phyloP scores from a whole-genome alignment of 2,888 invertebrate genomes.

The Tetragonula carbonaria region DNA sequence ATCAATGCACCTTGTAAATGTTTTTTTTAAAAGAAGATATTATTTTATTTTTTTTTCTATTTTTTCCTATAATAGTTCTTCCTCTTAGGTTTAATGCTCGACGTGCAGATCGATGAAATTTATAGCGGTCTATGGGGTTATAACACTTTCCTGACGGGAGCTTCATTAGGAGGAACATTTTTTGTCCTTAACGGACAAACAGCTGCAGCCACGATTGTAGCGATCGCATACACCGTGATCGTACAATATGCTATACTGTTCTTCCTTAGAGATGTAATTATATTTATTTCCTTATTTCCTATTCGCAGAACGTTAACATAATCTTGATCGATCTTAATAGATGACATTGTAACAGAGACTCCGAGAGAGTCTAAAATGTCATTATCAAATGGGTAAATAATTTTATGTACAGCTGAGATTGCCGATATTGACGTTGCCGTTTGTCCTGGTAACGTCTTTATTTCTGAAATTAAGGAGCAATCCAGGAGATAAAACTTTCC shows the following conservation, averaged over 20 bases:
- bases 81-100: constrained; percentile 72
- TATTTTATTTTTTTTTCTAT: not conserved
- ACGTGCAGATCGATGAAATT: constrained; percentile 73
- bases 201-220: constrained; percentile 75
- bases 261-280: constrained; percentile 75
- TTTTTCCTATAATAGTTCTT: not conserved
- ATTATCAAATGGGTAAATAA: not conserved
- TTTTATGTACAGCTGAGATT: constrained; percentile 69
- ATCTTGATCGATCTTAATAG: not conserved
- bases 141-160: constrained; percentile 82
- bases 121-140: constrained; percentile 84
- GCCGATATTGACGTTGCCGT: constrained; percentile 81
- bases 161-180: constrained; percentile 82
- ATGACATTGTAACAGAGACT: not conserved
- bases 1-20: not conserved
- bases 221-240: constrained; percentile 80
- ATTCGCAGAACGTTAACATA: not conserved
- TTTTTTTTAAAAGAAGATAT: not conserved
- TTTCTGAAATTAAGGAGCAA: constrained; percentile 80
- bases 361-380: too few relatives aligned
- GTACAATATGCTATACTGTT: constrained; percentile 78
- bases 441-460: constrained; percentile 79
- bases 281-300: not conserved
- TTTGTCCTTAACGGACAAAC: constrained; percentile 81
- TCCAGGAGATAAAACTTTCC: constrained; percentile 70